Conservation (phyloP, 2,888 invertebrate genomes). For the Microctonus aethiopoides region DNA sequence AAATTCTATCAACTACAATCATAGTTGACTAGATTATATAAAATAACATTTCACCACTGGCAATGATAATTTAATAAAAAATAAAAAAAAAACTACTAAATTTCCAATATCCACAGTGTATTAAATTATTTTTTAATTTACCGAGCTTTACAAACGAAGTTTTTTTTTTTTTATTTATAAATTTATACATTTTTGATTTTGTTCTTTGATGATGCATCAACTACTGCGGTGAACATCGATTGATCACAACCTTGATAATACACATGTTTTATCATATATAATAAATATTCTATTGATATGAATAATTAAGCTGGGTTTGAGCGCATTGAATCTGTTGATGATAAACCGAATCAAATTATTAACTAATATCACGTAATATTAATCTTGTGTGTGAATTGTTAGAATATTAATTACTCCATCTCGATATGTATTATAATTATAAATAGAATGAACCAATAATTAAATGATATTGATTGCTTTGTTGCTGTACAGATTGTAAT, state of each 20-base stretch:
- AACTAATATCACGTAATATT: background rate
- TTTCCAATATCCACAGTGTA: too few relatives aligned
- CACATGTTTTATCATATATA: background rate
- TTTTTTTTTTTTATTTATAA: background rate
- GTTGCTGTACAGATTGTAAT: too few relatives aligned
- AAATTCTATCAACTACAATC: background rate
- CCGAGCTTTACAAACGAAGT: background rate
- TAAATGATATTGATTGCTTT: background rate
- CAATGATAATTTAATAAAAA: too few relatives aligned
- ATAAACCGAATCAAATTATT: background rate
- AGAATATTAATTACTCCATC: background rate
- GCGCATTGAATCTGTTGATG: background rate
- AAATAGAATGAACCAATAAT: too few relatives aligned
- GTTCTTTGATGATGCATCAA: conserved; percentile 35
- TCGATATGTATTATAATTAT: background rate
- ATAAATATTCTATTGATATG: conserved; percentile 16
- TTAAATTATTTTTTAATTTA: too few relatives aligned
- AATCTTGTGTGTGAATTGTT: background rate
- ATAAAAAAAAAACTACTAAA: too few relatives aligned
- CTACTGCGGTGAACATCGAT: conserved; percentile 26
- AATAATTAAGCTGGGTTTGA: conserved; percentile 9
- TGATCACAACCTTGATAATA: conserved; percentile 17
- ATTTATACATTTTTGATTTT: background rate
- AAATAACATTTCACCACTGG: background rate
- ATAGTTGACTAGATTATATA: background rate